Base-by-base conservation (phyloP, 2,113 vertebrate genomes). In the Collichthys lucidus region DNA sequence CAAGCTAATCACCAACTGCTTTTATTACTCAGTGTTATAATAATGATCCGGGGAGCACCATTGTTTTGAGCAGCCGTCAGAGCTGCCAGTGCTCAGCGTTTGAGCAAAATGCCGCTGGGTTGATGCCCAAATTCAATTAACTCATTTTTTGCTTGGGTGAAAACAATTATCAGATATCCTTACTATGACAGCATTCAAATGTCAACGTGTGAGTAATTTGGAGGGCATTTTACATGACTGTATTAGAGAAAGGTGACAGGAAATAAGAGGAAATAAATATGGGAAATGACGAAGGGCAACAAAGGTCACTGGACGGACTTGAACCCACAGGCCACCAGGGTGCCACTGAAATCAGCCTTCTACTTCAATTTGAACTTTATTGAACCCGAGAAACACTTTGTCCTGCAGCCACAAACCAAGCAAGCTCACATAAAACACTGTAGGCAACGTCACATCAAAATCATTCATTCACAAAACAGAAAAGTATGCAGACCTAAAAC, bases 1-100 rank as follows among this genome's bases (percentile, higher is more conserved):
- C 86, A 49, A 24, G 60, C 84, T 90, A 80, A 94, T 91, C 71
- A 72, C 16, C 2, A 74, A 66, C 73, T 61, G 68, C 70, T 87
- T n/a, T 78, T 70, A 55, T 71, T 63, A 56, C 76, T 85, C 85
- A 55, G 35, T 9, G 68, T 77, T 46, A 79, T 76, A 83, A 49
- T 65, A 66, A 31, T 59, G 7, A n/a, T n/a, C n/a, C n/a, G n/a
- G n/a, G n/a, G 57, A 66, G 20, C n/a, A 35, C 15, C 29, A n/a
- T 61, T 80, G 40, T 85, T 71, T 74, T 49, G 46, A 77, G 42
- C 10, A 11, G n/a, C 53, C 11, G 26, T 49, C 69, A 35, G 67
- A 86, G 76, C 65, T 77, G 72, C 81, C 62, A 65, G 1, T 66
- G 55, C 19, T 68, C n/a, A 53, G 44, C 44, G 57, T n/a, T 42